Percentiles rank a stretch among this genome's conserved stretches.
Conservation (phyloP, 2,797 vertebrate genomes). For the Pantherophis alleghaniensis region DNA sequence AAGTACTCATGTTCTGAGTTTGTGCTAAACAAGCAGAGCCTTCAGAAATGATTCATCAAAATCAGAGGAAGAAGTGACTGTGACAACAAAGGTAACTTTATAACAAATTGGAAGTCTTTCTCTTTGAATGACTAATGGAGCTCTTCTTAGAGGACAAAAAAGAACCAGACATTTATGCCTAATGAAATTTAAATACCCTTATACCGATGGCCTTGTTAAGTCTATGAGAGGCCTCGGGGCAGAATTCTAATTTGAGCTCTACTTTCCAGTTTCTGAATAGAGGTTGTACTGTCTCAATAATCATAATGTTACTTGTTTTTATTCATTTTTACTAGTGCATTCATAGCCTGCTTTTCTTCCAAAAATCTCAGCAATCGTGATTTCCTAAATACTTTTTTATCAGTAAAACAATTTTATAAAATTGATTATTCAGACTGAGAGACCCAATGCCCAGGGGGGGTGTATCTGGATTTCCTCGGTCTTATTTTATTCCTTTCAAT, state of each 20-base stretch:
- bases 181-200: neutral
- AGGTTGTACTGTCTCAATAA: neutral
- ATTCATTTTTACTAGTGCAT: neutral
- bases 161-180: neutral
- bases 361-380: neutral
- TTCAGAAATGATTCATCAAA: slow-evolving; percentile 2
- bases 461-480: neutral
- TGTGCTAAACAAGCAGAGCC: neutral
- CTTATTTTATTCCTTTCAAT: neutral
- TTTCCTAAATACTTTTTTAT: neutral
- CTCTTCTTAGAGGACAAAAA: neutral
- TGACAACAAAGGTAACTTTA: neutral
- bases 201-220: neutral
- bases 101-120: neutral
- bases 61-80: neutral
- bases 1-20: neutral
- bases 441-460: neutral
- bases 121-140: neutral
- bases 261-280: neutral
- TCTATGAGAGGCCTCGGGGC: neutral
- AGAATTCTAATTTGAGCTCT: neutral
- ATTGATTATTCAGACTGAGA: neutral
- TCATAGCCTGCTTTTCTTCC: neutral
- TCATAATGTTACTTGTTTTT: neutral
- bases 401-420: neutral